These are phyloP conservation scores for Pygathrix nemaeus DNA, from an alignment of 2,113 vertebrate genomes.

Conservation along the genomic window DNA sequence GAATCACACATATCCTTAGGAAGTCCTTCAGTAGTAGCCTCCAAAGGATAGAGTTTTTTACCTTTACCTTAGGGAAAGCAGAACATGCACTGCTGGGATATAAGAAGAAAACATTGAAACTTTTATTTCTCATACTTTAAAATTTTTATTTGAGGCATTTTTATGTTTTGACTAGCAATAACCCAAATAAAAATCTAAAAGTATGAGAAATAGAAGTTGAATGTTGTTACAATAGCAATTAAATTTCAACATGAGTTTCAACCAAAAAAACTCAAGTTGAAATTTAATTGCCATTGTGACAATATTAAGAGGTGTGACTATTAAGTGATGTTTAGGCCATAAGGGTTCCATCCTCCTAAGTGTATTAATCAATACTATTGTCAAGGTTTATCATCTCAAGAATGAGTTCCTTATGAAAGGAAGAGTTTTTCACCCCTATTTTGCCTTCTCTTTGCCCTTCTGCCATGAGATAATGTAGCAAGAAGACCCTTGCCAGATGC, in stretches of 20 bases:
- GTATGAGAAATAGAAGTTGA: too few species aligned
- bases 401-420: not conserved
- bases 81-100: fast-evolving
- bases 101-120: not conserved
- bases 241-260: not conserved
- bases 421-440: not conserved
- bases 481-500: not conserved
- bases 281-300: not conserved
- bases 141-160: not conserved
- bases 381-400: not conserved
- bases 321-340: not conserved
- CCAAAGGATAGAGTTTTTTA: too few species aligned
- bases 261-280: not conserved
- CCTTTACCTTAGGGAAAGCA: not conserved
- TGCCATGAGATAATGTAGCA: not conserved
- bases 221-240: too few species aligned
- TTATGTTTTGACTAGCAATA: not conserved
- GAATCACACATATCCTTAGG: not conserved
- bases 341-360: not conserved
- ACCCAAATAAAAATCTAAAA: too few species aligned
- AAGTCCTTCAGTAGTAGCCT: not conserved
- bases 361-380: not conserved
- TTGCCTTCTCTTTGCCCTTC: not conserved
- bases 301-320: not conserved
- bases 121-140: not conserved